These are phyloP conservation scores for Bombus cullumanus DNA, from an alignment of 1,140 invertebrate genomes.

Conservation along the genomic window DNA sequence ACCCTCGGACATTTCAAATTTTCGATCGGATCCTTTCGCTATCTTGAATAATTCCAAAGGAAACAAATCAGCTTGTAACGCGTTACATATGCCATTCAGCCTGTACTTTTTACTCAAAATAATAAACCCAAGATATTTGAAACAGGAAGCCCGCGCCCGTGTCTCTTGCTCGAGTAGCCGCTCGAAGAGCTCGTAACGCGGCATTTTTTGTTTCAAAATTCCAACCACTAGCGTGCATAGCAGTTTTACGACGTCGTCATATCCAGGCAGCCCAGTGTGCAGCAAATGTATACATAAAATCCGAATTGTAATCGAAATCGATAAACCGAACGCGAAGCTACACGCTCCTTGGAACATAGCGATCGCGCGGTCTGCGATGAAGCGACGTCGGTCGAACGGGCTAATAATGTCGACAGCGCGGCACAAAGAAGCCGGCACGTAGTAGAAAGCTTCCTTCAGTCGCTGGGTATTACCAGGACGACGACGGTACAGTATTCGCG, in stretches of 20 bases:
- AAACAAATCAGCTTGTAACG: no score
- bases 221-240: background rate
- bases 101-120: no score
- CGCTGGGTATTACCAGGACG: slow-evolving; percentile 59
- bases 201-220: background rate
- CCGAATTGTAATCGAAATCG: background rate
- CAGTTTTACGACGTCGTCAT: background rate
- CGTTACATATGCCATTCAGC: no score
- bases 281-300: background rate
- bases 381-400: no score
- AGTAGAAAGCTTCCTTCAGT: slow-evolving; percentile 48
- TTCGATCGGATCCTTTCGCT: no score
- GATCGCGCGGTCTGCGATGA: no score
- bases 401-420: slow-evolving; percentile 21
- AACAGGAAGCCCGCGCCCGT: no score
- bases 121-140: no score
- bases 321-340: background rate
- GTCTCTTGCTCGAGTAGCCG: background rate
- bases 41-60: no score
- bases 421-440: slow-evolving; percentile 43
- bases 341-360: background rate
- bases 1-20: no score
- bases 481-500: slow-evolving; percentile 68
- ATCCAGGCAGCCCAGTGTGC: no score
- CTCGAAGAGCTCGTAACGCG: background rate